These are phyloP conservation scores for Drosophila bipectinata DNA, from an alignment of 1,140 invertebrate species.

Conservation along the genomic window DNA sequence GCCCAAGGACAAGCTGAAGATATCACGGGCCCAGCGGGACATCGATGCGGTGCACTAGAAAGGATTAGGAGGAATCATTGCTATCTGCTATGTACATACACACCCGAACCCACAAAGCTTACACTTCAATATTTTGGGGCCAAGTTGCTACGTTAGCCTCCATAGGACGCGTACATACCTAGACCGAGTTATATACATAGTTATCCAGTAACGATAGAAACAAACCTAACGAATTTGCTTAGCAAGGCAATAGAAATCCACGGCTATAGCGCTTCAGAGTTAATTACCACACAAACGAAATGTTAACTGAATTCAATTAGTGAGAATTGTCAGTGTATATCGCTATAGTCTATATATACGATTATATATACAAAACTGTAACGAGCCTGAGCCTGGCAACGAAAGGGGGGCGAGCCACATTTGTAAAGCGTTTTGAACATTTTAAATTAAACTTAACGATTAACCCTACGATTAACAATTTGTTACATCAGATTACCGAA, in stretches of 20 bases:
- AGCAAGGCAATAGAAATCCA: slow-evolving; percentile 75
- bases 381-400: slow-evolving; percentile 61
- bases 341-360: slow-evolving; percentile 42
- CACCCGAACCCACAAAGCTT: slow-evolving; percentile 23
- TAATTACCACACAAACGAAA: slow-evolving; percentile 39
- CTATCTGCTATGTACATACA: slow-evolving; percentile 60
- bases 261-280: slow-evolving; percentile 62
- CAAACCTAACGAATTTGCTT: slow-evolving; percentile 81
- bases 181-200: slow-evolving; percentile 28
- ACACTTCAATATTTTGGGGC: slow-evolving; percentile 65
- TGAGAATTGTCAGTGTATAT: slow-evolving; percentile 60
- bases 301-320: slow-evolving; percentile 75
- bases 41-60: slow-evolving; percentile 89
- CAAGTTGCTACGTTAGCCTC: slow-evolving; percentile 70
- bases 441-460: slow-evolving; percentile 19
- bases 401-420: slow-evolving; percentile 55
- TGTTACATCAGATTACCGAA: slow-evolving; percentile 59
- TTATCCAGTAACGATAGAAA: slow-evolving; percentile 31
- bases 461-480: slow-evolving; percentile 44
- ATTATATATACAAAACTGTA: slow-evolving; percentile 47
- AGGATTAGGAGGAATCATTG: background rate
- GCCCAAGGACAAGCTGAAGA: slow-evolving; percentile 96
- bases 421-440: slow-evolving; percentile 74
- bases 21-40: slow-evolving; percentile 95
- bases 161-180: slow-evolving; percentile 32